Percentiles rank a stretch among this genome's conserved stretches.
phyloP scores from a whole-genome alignment of 2,888 invertebrate species.

The Tryphoninae sp. region DNA sequence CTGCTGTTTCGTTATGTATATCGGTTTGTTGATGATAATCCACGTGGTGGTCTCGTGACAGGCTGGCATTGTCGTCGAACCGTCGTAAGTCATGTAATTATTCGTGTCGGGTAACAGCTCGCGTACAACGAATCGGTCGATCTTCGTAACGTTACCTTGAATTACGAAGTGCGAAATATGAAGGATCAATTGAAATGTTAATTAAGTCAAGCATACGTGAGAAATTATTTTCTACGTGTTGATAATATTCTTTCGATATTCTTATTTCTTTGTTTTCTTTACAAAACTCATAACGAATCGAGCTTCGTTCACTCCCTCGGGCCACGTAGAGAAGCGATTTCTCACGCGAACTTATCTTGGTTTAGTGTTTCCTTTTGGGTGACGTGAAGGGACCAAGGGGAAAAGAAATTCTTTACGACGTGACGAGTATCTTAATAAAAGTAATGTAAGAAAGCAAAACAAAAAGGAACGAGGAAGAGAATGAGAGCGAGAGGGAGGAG shows the following conservation, averaged over 20 bases:
- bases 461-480: constrained; percentile 9
- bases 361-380: not conserved
- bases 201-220: not conserved
- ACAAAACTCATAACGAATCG: constrained; percentile 30
- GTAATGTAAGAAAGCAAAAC: not conserved
- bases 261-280: not conserved
- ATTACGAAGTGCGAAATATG: not conserved
- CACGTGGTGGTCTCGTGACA: constrained; percentile 99
- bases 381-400: not conserved
- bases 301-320: constrained; percentile 25
- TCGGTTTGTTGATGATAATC: constrained; percentile 98
- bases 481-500: not conserved
- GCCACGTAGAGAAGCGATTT: constrained; percentile 47
- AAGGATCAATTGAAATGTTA: constrained; percentile 67
- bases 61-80: constrained; percentile 97
- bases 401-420: constrained; percentile 20
- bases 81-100: constrained; percentile 99
- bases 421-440: constrained; percentile 41
- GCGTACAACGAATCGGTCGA: constrained; percentile 92
- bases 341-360: constrained; percentile 12
- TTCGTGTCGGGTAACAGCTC: constrained; percentile 96
- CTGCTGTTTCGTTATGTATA: constrained; percentile 98
- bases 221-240: not conserved
- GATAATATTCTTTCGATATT: too few relatives aligned
- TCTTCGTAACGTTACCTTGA: constrained; percentile 89